These are phyloP conservation scores for Leucania comma DNA, from an alignment of 2,888 invertebrate species.

Conservation along the genomic window DNA sequence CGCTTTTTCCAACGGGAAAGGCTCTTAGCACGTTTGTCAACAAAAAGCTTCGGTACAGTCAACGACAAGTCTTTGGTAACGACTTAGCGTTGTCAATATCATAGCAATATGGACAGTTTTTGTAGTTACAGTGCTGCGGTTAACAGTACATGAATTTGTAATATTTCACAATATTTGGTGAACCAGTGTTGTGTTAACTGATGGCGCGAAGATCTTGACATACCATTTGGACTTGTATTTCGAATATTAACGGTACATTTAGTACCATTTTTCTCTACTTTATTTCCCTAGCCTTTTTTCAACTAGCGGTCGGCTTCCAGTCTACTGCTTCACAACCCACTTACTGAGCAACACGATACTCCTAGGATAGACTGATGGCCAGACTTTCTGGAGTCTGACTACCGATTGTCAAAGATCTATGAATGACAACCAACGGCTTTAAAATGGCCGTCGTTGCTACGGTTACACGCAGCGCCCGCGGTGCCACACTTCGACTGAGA, in stretches of 20 bases:
- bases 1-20: background rate
- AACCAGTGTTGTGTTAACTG: constrained; percentile 5
- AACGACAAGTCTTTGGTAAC: background rate
- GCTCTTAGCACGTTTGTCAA: background rate
- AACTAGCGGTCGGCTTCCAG: no score
- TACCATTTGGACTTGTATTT: constrained; percentile 13
- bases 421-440: no score
- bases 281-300: no score
- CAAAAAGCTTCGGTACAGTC: background rate
- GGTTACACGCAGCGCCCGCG: no score
- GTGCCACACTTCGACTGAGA: no score
- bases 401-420: no score
- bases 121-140: background rate
- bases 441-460: no score
- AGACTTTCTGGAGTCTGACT: no score
- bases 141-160: background rate
- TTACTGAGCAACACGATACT: no score
- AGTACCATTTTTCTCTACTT: no score
- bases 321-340: no score
- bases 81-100: background rate
- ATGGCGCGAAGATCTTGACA: constrained; percentile 3
- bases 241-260: constrained; percentile 13
- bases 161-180: constrained; percentile 32
- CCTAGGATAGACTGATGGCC: no score
- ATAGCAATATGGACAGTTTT: background rate